Evolutionary conservation across 2,888 invertebrate species (phyloP), one percentile per base, ranked within the genome.

Genomic region (Polia nebulosa): DNA sequence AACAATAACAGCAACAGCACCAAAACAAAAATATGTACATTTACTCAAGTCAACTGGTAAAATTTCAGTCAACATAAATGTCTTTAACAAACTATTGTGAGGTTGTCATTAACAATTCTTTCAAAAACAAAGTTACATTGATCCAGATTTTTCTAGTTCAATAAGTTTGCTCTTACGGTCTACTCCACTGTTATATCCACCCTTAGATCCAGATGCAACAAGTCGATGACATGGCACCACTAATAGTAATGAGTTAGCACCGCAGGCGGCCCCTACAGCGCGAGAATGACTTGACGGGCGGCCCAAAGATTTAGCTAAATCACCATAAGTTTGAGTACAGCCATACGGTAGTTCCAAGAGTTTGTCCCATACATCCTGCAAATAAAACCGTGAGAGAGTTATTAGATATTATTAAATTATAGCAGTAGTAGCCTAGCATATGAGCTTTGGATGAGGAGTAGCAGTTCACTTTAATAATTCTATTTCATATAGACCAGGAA

Each of bases 151-250:
- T 84, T 96, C 96, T 87, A 92, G 92, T 47, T 95, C 86, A 67
- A 96, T 87, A 56, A 97, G 85, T 96, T 96, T 96, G 65, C 93
- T 92, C 77, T 96, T 96, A 78, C 96, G 94, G 32, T 96, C 95
- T 20, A 95, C 85, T 3, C 96, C 95, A 78, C 96, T 91, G 45
- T 94, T 96, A 82, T 95, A 96, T 5, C 96, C 71, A 0, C 72
- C 95, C 63, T 90, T 91, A 3, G 93, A 90, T 1, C 80, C 82
- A 13, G 90, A 82, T 29, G 93, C 92, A 3, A 95, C 87, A 2
- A 96, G 57, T 51, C 96, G 86, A 65, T 96, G 96, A 75, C 96
- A 95, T 2, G 96, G 95, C 34, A 95, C 87, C 0, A 96, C 85
- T 45, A 96, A 60, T 13, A 94, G 51, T 65, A 93, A 91, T 1